Base-by-base conservation (phyloP, 2,797 vertebrate genomes). In the Brachyrhaphis roseni region DNA sequence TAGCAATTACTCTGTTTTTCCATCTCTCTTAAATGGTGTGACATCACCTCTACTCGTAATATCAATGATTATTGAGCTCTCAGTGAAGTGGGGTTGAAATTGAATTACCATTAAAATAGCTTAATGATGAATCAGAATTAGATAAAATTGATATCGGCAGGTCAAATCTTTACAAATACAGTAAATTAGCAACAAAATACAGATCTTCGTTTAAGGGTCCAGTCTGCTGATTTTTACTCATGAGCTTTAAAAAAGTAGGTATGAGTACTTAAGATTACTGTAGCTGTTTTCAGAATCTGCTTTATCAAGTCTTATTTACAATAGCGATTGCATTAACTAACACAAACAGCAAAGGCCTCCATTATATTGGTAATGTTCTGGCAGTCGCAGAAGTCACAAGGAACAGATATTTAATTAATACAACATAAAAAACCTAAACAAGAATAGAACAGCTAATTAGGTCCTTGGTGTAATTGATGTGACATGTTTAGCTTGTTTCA, bases 401-500 rank as follows among this genome's bases (percentile, higher is more conserved):
- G 5, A 41, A 53, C 41, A 45, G 12, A 41, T 26, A 5, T 66
- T 64, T 49, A 80, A 84, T 84, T 64, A 89, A 79, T 73, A 74
- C 47, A 59, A 39, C 62, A 75, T 34, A 79, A 83, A 82, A 74
- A 73, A 15, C 26, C 18, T 1, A 31, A 77, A 72, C 45, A 64
- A 64, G 18, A 72, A 46, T 55, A 78, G 75, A 72, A 70, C 72
- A 46, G 86, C 87, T 72, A 87, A 78, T 84, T 18, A 75, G 31
- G 13, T 62, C 36, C 78, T 10, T 82, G 85, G 83, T 92, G 80
- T 89, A 93, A 90, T 85, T 82, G 74, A 75, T 76, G 77, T 82
- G 83, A 90, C 92, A 89, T 89, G 81, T 84, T 82, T 59, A 78
- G 78, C 81, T 92, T 85, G 83, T 88, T 90, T 90, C 86, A 82